These are phyloP conservation scores for Cyrtodaria siliqua DNA, from an alignment of 2,888 invertebrate species.

Conservation along the genomic window DNA sequence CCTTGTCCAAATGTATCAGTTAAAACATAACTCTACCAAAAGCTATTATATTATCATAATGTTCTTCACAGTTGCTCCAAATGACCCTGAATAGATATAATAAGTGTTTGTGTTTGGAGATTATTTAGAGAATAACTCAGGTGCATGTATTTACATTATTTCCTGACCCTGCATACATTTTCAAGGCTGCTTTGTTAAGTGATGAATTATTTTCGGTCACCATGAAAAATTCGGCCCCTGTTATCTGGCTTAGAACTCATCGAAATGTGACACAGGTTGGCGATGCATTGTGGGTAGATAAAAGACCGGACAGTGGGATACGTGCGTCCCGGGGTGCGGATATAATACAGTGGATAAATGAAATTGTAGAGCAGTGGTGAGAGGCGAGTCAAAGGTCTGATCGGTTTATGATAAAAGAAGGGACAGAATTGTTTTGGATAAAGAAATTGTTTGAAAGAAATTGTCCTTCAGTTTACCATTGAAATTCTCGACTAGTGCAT, in stretches of 20 bases:
- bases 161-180: conserved; percentile 23
- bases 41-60: too few species aligned
- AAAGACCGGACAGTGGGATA: conserved; percentile 2
- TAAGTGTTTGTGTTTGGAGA: too few species aligned
- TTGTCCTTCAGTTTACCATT: too few species aligned
- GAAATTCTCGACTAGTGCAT: too few species aligned
- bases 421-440: too few species aligned
- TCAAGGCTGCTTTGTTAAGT: neutral
- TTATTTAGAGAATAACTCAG: neutral
- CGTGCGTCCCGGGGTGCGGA: conserved; percentile 11
- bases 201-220: conserved; percentile 4
- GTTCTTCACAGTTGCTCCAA: too few species aligned
- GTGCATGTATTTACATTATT: neutral
- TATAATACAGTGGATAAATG: conserved; percentile 1
- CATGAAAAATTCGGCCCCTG: neutral
- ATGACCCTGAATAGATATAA: too few species aligned
- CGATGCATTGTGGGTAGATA: conserved; percentile 17
- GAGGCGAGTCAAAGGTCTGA: conserved; percentile 12
- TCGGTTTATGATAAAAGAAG: conserved; percentile 6
- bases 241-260: conserved; percentile 4
- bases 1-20: too few species aligned
- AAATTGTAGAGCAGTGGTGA: neutral
- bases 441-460: too few species aligned
- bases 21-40: too few species aligned
- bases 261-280: neutral